Percentiles rank a stretch among this genome's conserved stretches.
Evolutionary conservation across 2,797 vertebrate genomes (phyloP).

Genomic region (Nyctibius grandis): DNA sequence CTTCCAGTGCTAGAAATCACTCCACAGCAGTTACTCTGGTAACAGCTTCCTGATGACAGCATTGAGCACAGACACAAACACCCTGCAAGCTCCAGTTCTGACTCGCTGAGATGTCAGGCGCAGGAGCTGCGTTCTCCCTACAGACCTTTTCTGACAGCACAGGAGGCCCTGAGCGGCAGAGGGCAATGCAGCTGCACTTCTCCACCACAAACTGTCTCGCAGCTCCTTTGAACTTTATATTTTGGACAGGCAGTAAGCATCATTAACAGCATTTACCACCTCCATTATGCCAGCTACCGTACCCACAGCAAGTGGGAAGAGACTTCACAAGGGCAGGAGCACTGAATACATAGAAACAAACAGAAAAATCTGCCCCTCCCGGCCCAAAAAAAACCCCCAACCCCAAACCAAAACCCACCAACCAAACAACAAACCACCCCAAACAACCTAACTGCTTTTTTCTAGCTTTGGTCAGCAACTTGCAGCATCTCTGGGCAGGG

Average conservation of each 20-base stretch:
- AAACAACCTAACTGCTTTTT: neutral
- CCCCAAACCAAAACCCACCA: neutral
- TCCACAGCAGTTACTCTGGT: neutral
- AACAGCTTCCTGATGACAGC: neutral
- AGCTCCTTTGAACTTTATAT: neutral
- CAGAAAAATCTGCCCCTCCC: fast-evolving
- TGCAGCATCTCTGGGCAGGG: neutral
- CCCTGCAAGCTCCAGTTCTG: neutral
- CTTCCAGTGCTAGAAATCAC: neutral
- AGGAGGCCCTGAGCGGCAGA: neutral
- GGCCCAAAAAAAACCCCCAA: neutral
- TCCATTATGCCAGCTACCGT: neutral
- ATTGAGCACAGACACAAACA: neutral
- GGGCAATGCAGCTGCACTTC: neutral
- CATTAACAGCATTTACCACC: neutral
- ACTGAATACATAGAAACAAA: neutral
- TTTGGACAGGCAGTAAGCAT: neutral
- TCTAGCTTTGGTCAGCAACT: neutral
- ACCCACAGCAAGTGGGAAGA: neutral
- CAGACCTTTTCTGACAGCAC: neutral
- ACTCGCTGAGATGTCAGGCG: neutral
- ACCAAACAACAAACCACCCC: neutral
- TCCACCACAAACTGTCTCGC: neutral
- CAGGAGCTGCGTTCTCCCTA: fast-evolving
- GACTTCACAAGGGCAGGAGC: neutral